A percentile compares a stretch with the other conserved stretches of the same genome.
phyloP scores from a whole-genome alignment of 2,113 vertebrate species.

The Melanotaenia duboulayi region DNA sequence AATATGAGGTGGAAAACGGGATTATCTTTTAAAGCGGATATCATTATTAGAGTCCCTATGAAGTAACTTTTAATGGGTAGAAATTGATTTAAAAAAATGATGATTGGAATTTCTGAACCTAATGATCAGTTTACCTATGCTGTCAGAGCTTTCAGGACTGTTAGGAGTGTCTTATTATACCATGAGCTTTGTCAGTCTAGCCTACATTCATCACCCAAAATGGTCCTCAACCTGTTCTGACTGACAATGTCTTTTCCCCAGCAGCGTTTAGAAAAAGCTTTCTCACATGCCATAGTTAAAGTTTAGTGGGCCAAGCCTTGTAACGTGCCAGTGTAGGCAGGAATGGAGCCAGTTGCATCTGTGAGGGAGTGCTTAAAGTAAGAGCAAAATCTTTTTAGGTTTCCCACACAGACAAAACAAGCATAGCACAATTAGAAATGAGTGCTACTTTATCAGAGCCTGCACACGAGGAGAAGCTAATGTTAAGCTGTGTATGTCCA shows the following conservation, averaged over 20 bases:
- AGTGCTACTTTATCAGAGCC: conserved; percentile 48
- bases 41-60: no score
- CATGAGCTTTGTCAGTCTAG: conserved; percentile 47
- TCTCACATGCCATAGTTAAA: conserved; percentile 52
- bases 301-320: conserved; percentile 50
- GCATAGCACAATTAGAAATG: conserved; percentile 16
- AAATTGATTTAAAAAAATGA: no score
- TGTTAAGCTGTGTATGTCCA: conserved; percentile 22
- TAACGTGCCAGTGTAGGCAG: conserved; percentile 52
- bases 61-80: no score
- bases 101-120: not conserved
- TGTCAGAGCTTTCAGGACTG: conserved; percentile 11
- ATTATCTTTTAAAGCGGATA: no score
- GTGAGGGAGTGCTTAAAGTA: conserved; percentile 33
- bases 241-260: conserved; percentile 67
- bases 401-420: conserved; percentile 41
- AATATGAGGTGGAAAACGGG: no score
- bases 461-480: conserved; percentile 23
- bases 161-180: conserved; percentile 61
- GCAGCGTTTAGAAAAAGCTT: conserved; percentile 67
- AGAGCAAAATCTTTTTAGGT: conserved; percentile 45
- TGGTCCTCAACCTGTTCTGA: conserved; percentile 60
- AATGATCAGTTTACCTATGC: conserved; percentile 8
- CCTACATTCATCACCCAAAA: conserved; percentile 52
- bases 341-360: conserved; percentile 28